phyloP scores from a whole-genome alignment of 2,113 vertebrate species.

The Corythornis cristatus region DNA sequence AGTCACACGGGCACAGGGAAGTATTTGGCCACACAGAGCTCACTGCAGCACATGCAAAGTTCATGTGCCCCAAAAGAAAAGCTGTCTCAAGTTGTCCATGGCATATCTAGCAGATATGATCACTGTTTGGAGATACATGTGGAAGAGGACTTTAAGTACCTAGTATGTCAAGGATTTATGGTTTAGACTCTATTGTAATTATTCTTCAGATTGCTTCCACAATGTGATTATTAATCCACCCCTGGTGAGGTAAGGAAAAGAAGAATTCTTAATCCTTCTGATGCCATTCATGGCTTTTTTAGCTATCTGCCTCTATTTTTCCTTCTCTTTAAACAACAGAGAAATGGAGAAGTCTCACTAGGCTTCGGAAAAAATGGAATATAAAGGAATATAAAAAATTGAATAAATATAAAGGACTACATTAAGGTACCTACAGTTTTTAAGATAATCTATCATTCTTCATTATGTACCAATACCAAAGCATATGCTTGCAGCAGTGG shows the following conservation, averaged over 20 bases:
- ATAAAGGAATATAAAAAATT: neutral
- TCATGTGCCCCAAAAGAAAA: neutral
- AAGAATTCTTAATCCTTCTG: neutral
- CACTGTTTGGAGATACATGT: neutral
- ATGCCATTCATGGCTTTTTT: neutral
- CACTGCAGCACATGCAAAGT: neutral
- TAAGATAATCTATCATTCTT: neutral
- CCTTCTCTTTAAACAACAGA: neutral
- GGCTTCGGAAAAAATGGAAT: neutral
- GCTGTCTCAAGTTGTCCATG: neutral
- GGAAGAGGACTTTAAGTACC: neutral
- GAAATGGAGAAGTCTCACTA: neutral
- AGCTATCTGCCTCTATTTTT: accelerated
- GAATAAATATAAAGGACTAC: neutral
- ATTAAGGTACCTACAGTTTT: neutral
- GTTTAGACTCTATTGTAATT: neutral
- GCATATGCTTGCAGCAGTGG: neutral
- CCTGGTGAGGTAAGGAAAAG: neutral
- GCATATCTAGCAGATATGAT: neutral
- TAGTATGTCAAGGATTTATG: neutral
- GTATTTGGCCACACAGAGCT: neutral
- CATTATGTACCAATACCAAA: neutral
- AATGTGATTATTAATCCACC: neutral
- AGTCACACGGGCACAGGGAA: neutral
- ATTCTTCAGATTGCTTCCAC: neutral